Base-by-base conservation (phyloP, 2,888 invertebrate species). In the Drosophila mercatorum region DNA sequence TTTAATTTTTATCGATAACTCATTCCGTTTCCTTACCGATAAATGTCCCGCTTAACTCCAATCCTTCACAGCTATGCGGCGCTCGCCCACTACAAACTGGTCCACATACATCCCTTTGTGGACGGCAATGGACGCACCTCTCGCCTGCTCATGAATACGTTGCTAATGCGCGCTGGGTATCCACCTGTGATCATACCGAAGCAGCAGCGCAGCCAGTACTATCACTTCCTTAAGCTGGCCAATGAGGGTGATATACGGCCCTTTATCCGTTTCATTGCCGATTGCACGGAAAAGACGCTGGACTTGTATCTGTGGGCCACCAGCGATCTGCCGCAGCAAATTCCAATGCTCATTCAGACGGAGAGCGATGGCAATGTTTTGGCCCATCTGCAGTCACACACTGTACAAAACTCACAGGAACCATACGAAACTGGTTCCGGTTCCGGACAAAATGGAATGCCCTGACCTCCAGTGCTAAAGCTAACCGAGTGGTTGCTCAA, bases 81-180 rank as follows among this genome's bases (percentile, higher is more conserved):
- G 0, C 93, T 99, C 61, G 98, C 98, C 0, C 99, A 99, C 93
- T 99, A 99, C 93, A 98, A 98, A 93, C 93, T 99, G 51, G 99
- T 99, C 0, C 97, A 97, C 91, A 98, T 99, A 81, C 99, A 99
- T 94, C 99, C 99, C 0, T 99, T 99, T 93, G 95, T 96, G 3
- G 99, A 99, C 93, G 99, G 99, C 55, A 99, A 99, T 91, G 99
- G 99, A 0, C 95, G 99, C 89, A 99, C 99, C 0, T 98, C 98
- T 14, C 95, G 99, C 36, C 94, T 99, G 31, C 94, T 99, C 2
- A 99, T 99, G 98, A 99, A 99, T 93, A 95, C 98, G 82, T 95
- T 99, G 75, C 94, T 99, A 40, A 97, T 99, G 97, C 97, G 96
- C 92, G 97, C 97, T 1, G 98, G 99, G 0, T 99, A 97, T 93